Percentiles rank a stretch among this genome's conserved stretches.
Evolutionary conservation across 2,888 invertebrate species (phyloP).

Genomic region (Oasisia sp.): DNA sequence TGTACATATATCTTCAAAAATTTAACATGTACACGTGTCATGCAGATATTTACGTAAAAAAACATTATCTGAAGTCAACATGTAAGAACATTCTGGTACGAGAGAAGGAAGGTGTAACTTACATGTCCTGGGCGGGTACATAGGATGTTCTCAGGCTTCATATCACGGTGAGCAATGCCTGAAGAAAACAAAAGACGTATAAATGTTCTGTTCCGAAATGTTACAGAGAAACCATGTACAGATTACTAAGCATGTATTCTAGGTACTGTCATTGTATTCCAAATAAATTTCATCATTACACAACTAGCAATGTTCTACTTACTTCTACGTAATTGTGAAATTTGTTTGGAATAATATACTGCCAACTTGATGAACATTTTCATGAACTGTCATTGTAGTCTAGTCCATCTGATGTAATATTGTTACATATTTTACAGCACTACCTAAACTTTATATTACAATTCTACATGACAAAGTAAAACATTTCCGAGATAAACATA

Average conservation of each 20-base stretch:
- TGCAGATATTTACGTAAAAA: neutral
- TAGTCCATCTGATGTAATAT: neutral
- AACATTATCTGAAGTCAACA: no score
- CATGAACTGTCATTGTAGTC: neutral
- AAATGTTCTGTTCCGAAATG: neutral
- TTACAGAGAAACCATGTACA: neutral
- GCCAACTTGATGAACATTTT: no score
- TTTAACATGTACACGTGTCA: neutral
- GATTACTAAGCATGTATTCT: neutral
- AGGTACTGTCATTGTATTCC: neutral
- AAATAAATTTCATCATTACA: no score
- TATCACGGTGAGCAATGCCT: slow-evolving; percentile 88
- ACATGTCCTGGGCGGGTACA: slow-evolving; percentile 83
- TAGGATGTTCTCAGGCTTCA: slow-evolving; percentile 98
- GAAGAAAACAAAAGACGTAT: slow-evolving; percentile 38
- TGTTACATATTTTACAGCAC: neutral
- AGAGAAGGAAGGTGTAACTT: slow-evolving; percentile 23
- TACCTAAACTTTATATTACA: neutral
- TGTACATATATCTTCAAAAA: no score
- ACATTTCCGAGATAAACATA: neutral
- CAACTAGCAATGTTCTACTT: no score
- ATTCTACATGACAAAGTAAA: neutral
- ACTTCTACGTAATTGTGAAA: no score
- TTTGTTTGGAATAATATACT: no score
- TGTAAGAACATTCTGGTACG: neutral